Evolutionary conservation across 2,888 invertebrate genomes (phyloP), one percentile per base, ranked within the genome.

Genomic region (Tupiocoris notatus): DNA sequence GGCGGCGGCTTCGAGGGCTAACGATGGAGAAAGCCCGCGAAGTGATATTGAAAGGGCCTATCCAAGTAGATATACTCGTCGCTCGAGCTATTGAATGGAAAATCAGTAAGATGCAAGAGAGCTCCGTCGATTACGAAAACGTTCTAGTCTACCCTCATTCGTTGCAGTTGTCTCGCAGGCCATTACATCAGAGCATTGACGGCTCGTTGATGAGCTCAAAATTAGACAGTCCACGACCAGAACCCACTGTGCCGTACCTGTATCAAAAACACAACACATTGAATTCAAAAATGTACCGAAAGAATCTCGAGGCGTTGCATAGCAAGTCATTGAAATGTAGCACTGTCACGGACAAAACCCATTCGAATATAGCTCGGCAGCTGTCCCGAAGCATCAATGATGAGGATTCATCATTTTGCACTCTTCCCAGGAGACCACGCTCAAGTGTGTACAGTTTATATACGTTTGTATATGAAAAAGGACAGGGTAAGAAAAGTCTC

Each of bases 401-500:
- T 22, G 74, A 68, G 16, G 77, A 70, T 65, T 62, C 70, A 2
- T 77, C 78, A 16, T 92, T 91, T 83, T 91, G 92, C 83, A 92
- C 92, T 2, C 84, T 92, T 71, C 92, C 92, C 1, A 85, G 92
- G 79, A 86, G 90, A 82, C 91, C 91, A 6, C 86, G 89, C 79
- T 90, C 89, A 22, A 88, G 89, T 0, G 86, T 89, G 54, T 90
- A 90, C 80, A 89, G 89, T 0, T 90, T 91, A 81, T 89, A 90
- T 80, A 92, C 91, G 0, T 89, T 92, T 18, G 88, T 90, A 6
- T 89, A 91, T 82, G 90, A 92, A 83, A 94, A 94, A 82, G 94
- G 93, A 0, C 88, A 89, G 7, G 92, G 93, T 1, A 92, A 91
- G 83, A 94, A 93, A 84, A 91, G 92, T 0, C 86, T 94, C 39